Base-by-base conservation (phyloP, 2,113 vertebrate genomes). In the Nestor notabilis region DNA sequence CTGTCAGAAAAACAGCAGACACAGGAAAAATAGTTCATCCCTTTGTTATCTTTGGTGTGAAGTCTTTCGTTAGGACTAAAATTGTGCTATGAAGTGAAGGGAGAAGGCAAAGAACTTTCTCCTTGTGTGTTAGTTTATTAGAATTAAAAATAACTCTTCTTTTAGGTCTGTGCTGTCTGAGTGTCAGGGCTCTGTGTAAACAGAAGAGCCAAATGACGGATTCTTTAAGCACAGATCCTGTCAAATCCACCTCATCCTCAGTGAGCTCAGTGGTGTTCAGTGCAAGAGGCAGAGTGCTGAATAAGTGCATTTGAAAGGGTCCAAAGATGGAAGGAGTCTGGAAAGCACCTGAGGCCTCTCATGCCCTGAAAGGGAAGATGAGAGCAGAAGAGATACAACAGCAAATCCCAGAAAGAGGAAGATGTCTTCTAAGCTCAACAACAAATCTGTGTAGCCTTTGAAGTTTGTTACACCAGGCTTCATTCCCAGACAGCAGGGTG, bases 401-500 rank as follows among this genome's bases (percentile, higher is more conserved):
- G 91, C 81, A 95, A 96, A 96, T 97, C 87, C 87, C 53, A 76
- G 61, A 84, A 79, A 94, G 87, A 44, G 75, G 83, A 96, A 91
- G 94, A 96, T 87, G 92, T 65, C 70, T 83, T 89, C 89, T 77
- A 89, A 95, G 80, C 52, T 89, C 89, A 91, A 72, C 65, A 75
- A 78, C 87, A 83, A 85, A 94, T 97, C 89, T 46, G 23, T 91
- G 81, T 87, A 17, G 37, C 70, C 96, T 97, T 95, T 96, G 89
- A 95, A 95, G 96, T 1, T 89, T 66, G 31, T 83, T 77, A 76
- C 1, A 0, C 65, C 65, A 89, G 89, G 74, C 91, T 95, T 93
- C 91, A 92, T 95, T 97, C 87, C 89, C 92, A 97, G 97, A 92
- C 83, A 94, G 69, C 83, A 82, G 77, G 65, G 87, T 89, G 94